These are phyloP conservation scores for Phaetusa simplex DNA, from an alignment of 2,113 vertebrate genomes.

Conservation along the genomic window DNA sequence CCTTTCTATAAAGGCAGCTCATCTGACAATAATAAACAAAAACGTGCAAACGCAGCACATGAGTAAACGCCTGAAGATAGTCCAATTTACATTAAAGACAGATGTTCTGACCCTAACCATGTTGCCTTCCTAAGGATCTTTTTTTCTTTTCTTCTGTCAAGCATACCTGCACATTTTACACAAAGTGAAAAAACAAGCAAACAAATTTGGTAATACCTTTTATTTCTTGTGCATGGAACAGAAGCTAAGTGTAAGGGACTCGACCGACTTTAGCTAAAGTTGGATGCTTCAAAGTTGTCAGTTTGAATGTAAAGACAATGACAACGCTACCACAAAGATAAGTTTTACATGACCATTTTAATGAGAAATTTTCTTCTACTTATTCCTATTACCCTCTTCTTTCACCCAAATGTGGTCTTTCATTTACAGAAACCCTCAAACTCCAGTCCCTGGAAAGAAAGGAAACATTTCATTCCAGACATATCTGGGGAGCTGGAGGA, in stretches of 20 bases:
- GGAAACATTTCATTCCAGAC: not conserved
- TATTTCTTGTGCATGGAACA: not conserved
- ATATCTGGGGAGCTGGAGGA: not conserved
- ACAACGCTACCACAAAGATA: not conserved
- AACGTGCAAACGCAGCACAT: not conserved
- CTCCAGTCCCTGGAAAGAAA: not conserved
- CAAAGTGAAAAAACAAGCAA: not conserved
- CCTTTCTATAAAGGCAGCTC: not conserved
- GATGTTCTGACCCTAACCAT: not conserved
- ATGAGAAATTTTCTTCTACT: not conserved
- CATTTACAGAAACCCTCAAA: not conserved
- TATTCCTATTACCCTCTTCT: not conserved
- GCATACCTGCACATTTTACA: not conserved
- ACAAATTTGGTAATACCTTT: not conserved
- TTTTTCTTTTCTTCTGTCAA: not conserved
- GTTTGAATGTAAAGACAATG: not conserved
- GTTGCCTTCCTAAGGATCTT: not conserved
- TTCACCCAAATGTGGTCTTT: not conserved
- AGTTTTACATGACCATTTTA: not conserved
- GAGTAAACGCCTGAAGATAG: not conserved
- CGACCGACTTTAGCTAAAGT: not conserved
- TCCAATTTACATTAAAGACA: not conserved
- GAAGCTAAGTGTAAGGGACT: not conserved
- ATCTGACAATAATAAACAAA: constrained; percentile 37
- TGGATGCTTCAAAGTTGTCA: not conserved